Percentiles rank a stretch among this genome's conserved stretches.
Conservation (phyloP, 2,888 invertebrate genomes). For the Clepsis dumicolana region DNA sequence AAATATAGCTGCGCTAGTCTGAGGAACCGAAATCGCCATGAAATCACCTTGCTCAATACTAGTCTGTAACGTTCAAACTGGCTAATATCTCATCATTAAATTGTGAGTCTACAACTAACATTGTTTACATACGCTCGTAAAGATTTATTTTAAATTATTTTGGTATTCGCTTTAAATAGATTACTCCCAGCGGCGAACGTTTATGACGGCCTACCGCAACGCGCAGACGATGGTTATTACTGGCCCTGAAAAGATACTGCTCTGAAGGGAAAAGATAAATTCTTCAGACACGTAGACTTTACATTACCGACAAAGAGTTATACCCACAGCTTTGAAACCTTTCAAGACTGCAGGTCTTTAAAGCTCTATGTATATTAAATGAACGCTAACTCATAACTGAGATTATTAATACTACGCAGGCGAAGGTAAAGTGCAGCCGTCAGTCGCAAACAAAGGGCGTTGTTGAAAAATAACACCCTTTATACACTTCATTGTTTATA, state of each 20-base stretch:
- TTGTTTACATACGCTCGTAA: slow-evolving; percentile 26
- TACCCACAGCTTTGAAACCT: not conserved
- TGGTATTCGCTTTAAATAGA: slow-evolving; percentile 37
- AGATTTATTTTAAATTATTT: slow-evolving; percentile 33
- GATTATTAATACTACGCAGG: slow-evolving; percentile 41
- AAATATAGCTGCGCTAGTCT: no score
- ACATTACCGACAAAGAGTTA: not conserved
- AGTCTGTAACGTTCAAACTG: not conserved
- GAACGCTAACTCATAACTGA: slow-evolving; percentile 1
- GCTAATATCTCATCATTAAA: not conserved
- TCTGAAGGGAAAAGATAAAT: not conserved
- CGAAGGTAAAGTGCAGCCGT: slow-evolving; percentile 46
- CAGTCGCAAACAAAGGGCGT: slow-evolving; percentile 61
- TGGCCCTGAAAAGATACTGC: slow-evolving; percentile 10
- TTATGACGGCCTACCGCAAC: slow-evolving; percentile 28
- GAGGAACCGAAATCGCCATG: not conserved
- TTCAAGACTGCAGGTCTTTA: not conserved
- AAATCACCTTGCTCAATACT: not conserved
- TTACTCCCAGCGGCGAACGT: slow-evolving; percentile 21
- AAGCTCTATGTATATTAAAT: not conserved
- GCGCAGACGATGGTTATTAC: not conserved
- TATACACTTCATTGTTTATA: slow-evolving; percentile 72
- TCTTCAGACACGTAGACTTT: not conserved
- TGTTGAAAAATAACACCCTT: slow-evolving; percentile 78
- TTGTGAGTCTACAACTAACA: slow-evolving; percentile 18